Percentiles rank a stretch among this genome's conserved stretches.
These are phyloP conservation scores for Psittacula echo DNA, from an alignment of 2,797 vertebrate species.

Conservation along the genomic window DNA sequence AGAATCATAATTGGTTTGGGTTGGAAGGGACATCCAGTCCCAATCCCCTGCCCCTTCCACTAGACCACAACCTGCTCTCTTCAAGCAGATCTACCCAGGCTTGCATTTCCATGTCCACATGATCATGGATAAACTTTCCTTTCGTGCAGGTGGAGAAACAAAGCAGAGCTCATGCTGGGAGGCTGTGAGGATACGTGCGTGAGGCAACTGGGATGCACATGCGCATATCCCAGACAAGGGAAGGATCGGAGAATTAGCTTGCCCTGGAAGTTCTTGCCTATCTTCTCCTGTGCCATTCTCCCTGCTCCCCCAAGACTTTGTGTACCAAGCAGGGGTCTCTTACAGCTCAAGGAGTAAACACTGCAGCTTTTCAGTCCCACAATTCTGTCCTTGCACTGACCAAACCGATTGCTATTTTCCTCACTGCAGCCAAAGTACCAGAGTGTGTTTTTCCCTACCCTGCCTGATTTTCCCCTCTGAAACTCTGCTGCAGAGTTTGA, in stretches of 20 bases:
- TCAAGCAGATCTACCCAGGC: background rate
- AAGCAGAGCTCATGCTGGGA: background rate
- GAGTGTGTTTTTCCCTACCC: background rate
- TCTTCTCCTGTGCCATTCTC: background rate
- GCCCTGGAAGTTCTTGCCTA: background rate
- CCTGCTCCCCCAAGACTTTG: fast-evolving
- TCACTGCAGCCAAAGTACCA: background rate
- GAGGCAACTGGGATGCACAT: background rate
- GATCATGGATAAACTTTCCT: background rate
- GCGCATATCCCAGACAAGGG: background rate
- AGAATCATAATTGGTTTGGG: background rate
- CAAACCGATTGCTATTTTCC: background rate
- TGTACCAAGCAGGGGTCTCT: background rate
- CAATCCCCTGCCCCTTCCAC: background rate
- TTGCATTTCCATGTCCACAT: background rate
- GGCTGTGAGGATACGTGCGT: fast-evolving
- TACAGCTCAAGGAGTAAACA: background rate
- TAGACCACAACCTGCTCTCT: background rate
- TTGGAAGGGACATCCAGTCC: background rate
- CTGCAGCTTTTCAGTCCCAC: background rate
- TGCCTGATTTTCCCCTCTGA: background rate
- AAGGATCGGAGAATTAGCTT: background rate
- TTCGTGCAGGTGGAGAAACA: background rate
- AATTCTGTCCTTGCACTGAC: background rate
- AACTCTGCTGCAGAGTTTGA: background rate